These are phyloP conservation scores for Caprella mutica DNA, from an alignment of 2,888 invertebrate species.

Conservation along the genomic window DNA sequence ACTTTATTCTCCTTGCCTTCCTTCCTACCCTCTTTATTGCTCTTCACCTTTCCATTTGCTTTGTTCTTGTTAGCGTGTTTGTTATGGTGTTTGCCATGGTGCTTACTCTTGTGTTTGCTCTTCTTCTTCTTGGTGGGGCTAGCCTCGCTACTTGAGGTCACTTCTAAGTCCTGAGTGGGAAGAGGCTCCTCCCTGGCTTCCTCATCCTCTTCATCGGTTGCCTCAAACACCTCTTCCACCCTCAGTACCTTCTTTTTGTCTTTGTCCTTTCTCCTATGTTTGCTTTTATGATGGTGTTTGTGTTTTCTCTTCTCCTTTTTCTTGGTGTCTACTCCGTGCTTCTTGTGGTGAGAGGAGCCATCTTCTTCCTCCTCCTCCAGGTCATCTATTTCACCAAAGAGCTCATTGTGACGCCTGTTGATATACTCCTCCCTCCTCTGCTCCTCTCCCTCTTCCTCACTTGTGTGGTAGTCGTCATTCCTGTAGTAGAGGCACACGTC, in stretches of 20 bases:
- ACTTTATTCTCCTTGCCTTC: constrained; percentile 38
- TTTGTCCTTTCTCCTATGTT: constrained; percentile 28
- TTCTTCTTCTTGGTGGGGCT: constrained; percentile 24
- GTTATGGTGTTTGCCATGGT: constrained; percentile 11
- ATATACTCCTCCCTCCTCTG: constrained; percentile 11
- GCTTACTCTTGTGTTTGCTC: constrained; percentile 29
- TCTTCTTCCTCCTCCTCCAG: constrained; percentile 24
- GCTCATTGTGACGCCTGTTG: constrained; percentile 22
- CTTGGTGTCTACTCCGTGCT: background rate
- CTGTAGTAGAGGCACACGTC: constrained; percentile 27
- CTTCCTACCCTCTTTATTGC: constrained; percentile 33
- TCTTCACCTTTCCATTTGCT: constrained; percentile 26
- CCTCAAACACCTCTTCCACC: constrained; percentile 31
- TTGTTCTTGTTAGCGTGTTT: constrained; percentile 25
- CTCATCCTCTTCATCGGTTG: constrained; percentile 27
- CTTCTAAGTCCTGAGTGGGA: background rate
- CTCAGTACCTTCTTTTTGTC: constrained; percentile 30
- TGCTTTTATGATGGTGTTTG: constrained; percentile 19
- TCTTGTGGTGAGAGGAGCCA: constrained; percentile 13
- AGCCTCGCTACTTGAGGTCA: background rate
- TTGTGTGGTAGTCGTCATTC: constrained; percentile 20
- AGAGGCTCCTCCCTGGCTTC: constrained; percentile 7
- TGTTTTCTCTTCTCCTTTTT: constrained; percentile 27
- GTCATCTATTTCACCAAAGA: constrained; percentile 33
- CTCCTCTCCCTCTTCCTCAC: constrained; percentile 16